Evolutionary conservation across 2,888 invertebrate genomes (phyloP), one percentile per base, ranked within the genome.

Genomic region (Drosophila cracens): DNA sequence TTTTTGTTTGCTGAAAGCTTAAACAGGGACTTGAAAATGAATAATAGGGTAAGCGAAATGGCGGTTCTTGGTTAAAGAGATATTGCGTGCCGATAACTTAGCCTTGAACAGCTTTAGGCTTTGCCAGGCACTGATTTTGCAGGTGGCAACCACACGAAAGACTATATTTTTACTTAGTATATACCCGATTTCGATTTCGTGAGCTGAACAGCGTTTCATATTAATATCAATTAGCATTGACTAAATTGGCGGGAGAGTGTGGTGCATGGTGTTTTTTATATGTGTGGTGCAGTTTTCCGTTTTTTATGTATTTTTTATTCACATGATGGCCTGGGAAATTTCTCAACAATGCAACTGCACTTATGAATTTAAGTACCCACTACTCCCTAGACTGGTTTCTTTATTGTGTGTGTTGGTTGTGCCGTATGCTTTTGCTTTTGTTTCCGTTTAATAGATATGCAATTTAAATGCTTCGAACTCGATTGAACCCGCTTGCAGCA

Each of bases 401-500:
- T n/a, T 31, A 13, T 53, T 27, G 52, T 62, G 52, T 53, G 53
- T 43, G 51, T 57, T 51, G 53, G 13, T 36, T 36, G 40, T 25
- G 29, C 18, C 25, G 60, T 51, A 27, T 54, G 51, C 56, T 76
- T 53, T 62, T 63, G 68, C 69, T 67, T 61, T 79, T 74, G 63
- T 58, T 78, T 78, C 71, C 75, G 54, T 67, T 71, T 54, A 48
- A 64, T 71, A 60, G 54, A 38, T 27, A 56, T 56, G 38, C 64
- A 16, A 57, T 76, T 79, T 79, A 83, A 79, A 74, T 71, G 81
- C 46, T 81, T 83, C 81, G 89, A 85, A 85, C 85, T 88, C 84
- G 56, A 70, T 79, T 85, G 89, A 85, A 88, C 85, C 53, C 73
- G 40, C 36, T 33, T 36, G 56, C 46, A 62, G 62, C 64, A 64